Percentiles rank a stretch among this genome's conserved stretches.
These are phyloP conservation scores for Clarias pachynema DNA, from an alignment of 2,797 vertebrate species.

Conservation along the genomic window DNA sequence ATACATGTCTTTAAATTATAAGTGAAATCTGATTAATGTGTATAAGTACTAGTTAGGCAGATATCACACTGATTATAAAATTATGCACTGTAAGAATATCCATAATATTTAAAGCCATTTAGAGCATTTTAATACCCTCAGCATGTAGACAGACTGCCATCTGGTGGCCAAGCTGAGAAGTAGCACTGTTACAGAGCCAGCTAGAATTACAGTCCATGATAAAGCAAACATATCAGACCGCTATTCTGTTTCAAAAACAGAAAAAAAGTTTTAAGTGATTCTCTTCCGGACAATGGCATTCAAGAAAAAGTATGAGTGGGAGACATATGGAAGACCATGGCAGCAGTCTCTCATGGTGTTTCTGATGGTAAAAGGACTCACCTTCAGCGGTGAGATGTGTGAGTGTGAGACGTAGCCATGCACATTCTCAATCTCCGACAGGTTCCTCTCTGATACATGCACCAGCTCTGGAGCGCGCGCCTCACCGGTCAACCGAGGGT, in stretches of 20 bases:
- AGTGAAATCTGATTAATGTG: background rate
- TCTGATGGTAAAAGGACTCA: constrained; percentile 63
- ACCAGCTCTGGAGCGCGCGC: constrained; percentile 91
- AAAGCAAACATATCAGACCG: background rate
- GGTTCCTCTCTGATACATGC: constrained; percentile 94
- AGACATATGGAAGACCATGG: constrained; percentile 30
- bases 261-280: background rate
- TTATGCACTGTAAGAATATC: background rate
- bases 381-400: constrained; percentile 97
- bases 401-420: constrained; percentile 95
- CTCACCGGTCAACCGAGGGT: constrained; percentile 89
- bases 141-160: constrained; percentile 42
- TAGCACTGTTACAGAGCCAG: background rate
- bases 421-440: constrained; percentile 97
- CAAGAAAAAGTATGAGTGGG: constrained; percentile 2
- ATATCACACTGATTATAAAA: background rate
- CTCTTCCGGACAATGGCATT: background rate
- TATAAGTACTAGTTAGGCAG: background rate
- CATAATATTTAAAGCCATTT: background rate
- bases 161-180: constrained; percentile 29
- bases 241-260: background rate
- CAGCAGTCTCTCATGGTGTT: constrained; percentile 39
- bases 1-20: background rate
- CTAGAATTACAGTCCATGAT: background rate
- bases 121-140: background rate